Evolutionary conservation across 1,140 invertebrate genomes (phyloP).

Genomic region (Eupeodes corollae): DNA sequence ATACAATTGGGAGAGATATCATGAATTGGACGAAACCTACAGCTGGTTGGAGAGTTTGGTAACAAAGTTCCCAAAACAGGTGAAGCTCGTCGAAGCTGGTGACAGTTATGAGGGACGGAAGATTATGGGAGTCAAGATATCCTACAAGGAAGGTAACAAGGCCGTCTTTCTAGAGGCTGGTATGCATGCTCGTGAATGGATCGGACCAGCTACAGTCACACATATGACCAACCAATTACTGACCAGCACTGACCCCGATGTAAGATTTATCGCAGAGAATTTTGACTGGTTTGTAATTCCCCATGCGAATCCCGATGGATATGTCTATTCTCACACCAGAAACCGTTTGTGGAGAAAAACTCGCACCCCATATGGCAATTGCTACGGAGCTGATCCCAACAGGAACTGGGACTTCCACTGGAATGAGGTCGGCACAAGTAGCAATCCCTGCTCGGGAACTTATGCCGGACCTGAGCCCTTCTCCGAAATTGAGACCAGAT

Average conservation of each 20-base stretch:
- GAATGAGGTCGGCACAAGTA: slow-evolving; percentile 48
- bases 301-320: slow-evolving; percentile 37
- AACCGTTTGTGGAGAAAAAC: slow-evolving; percentile 41
- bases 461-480: slow-evolving; percentile 51
- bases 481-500: slow-evolving; percentile 51
- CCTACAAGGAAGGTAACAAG: slow-evolving; percentile 31
- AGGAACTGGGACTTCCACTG: slow-evolving; percentile 51
- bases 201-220: slow-evolving; percentile 55
- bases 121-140: slow-evolving; percentile 49
- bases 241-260: slow-evolving; percentile 34
- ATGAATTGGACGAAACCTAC: slow-evolving; percentile 41
- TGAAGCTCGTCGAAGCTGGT: slow-evolving; percentile 43
- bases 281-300: slow-evolving; percentile 46
- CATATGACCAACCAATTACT: slow-evolving; percentile 55
- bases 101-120: slow-evolving; percentile 46
- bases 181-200: slow-evolving; percentile 69
- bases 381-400: slow-evolving; percentile 47
- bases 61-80: slow-evolving; percentile 36
- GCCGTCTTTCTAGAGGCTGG: slow-evolving; percentile 44
- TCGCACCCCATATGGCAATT: slow-evolving; percentile 16
- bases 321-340: slow-evolving; percentile 6
- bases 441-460: slow-evolving; percentile 47
- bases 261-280: slow-evolving; percentile 42
- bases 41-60: slow-evolving; percentile 36
- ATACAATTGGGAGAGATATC: slow-evolving; percentile 36